Evolutionary conservation across 2,797 vertebrate species (phyloP).

Genomic region (Chloroceryle amazona): DNA sequence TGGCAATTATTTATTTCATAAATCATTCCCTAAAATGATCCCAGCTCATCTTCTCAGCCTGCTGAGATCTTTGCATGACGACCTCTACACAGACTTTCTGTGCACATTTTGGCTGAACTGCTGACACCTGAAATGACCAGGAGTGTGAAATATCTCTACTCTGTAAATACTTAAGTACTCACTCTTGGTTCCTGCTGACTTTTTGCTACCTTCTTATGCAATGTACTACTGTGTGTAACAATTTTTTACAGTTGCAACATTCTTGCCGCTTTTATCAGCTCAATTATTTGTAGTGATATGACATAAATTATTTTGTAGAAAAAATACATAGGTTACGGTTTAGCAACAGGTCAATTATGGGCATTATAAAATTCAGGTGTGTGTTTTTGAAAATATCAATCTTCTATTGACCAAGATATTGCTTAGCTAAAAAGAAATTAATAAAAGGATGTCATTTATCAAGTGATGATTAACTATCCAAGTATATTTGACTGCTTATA

Average conservation of each 20-base stretch:
- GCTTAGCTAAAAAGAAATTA: not conserved
- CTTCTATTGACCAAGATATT: not conserved
- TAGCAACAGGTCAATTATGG: not conserved
- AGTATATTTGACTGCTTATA: not conserved
- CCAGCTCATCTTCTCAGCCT: not conserved
- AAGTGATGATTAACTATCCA: constrained; percentile 26
- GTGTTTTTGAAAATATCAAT: not conserved
- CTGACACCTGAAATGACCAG: not conserved
- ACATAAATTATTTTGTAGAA: not conserved
- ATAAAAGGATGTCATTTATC: not conserved
- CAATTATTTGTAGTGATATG: not conserved
- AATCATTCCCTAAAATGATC: not conserved
- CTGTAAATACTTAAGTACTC: not conserved
- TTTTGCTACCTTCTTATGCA: not conserved
- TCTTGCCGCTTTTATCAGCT: not conserved
- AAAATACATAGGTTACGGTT: not conserved
- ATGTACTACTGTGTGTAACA: not conserved
- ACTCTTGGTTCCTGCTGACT: not conserved
- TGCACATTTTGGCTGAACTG: not conserved
- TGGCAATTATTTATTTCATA: not conserved
- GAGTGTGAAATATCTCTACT: not conserved
- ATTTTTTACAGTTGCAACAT: not conserved
- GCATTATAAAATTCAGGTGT: not conserved
- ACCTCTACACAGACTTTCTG: not conserved
- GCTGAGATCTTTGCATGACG: not conserved